A percentile compares a stretch with the other conserved stretches of the same genome.
Evolutionary conservation across 92 coral and sea anemone genomes (phyloP).

Genomic region (Phenganax stokvisi): DNA sequence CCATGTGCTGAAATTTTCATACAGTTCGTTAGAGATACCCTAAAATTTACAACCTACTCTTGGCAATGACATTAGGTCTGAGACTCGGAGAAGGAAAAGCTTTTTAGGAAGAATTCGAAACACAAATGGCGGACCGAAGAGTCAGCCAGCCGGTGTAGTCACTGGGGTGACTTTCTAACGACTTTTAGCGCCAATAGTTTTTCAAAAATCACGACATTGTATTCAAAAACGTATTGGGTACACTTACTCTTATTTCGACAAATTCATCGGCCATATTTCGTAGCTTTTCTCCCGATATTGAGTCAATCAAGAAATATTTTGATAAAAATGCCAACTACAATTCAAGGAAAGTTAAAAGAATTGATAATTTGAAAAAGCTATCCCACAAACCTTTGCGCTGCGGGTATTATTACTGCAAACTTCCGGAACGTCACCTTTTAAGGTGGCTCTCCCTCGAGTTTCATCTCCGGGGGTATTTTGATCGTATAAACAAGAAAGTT

Average conservation of each 20-base stretch:
- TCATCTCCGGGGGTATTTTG: too few relatives aligned
- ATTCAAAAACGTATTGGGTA: neutral
- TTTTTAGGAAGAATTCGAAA: neutral
- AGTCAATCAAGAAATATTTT: too few relatives aligned
- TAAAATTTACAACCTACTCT: too few relatives aligned
- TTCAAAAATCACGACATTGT: neutral
- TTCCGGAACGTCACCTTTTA: neutral
- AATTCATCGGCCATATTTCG: slow-evolving; percentile 32
- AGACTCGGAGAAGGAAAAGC: too few relatives aligned
- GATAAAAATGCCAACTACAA: neutral
- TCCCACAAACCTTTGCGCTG: slow-evolving; percentile 1
- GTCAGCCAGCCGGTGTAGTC: neutral
- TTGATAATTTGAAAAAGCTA: neutral
- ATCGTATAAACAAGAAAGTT: too few relatives aligned
- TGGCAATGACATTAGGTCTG: too few relatives aligned
- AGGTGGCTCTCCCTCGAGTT: neutral
- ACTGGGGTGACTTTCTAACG: neutral
- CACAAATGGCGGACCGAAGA: neutral
- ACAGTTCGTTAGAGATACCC: too few relatives aligned
- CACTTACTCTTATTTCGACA: slow-evolving; percentile 39
- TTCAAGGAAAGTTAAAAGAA: slow-evolving; percentile 9
- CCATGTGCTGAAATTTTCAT: slow-evolving; percentile 67
- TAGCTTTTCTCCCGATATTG: neutral
- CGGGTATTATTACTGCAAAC: neutral
- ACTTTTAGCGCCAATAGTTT: neutral